phyloP scores from a whole-genome alignment of 2,888 invertebrate species.

The Sussaba pulchella region DNA sequence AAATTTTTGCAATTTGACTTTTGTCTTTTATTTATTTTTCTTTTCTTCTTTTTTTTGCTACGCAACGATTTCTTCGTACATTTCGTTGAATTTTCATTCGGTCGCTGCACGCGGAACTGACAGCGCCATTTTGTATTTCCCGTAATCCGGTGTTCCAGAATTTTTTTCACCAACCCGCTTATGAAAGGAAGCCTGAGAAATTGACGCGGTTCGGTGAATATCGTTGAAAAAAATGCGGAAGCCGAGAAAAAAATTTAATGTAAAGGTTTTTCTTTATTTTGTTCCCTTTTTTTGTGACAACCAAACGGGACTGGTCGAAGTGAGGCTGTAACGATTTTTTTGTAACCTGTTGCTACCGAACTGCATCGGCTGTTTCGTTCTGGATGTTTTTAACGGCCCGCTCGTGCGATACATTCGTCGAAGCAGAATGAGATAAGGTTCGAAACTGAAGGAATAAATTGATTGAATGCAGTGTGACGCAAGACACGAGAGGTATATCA shows the following conservation, averaged over 20 bases:
- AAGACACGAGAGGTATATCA: constrained; percentile 48
- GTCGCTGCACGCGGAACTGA: too few relatives aligned
- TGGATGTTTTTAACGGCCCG: neutral
- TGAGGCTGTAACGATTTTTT: neutral
- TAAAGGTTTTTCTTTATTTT: neutral
- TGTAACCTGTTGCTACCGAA: neutral
- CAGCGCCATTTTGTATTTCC: too few relatives aligned
- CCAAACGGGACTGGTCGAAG: neutral
- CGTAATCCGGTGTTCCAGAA: too few relatives aligned
- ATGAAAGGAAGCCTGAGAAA: too few relatives aligned
- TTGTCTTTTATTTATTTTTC: neutral
- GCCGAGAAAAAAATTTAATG: neutral
- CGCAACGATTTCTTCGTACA: neutral
- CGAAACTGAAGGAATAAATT: constrained; percentile 20
- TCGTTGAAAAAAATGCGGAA: too few relatives aligned
- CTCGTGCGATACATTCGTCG: neutral
- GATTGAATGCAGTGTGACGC: constrained; percentile 46
- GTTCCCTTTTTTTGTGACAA: neutral
- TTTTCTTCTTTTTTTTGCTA: neutral
- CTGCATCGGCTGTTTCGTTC: neutral
- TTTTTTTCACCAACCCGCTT: too few relatives aligned
- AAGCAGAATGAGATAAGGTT: constrained; percentile 15
- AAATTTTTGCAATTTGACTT: constrained; percentile 1
- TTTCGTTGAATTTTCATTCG: too few relatives aligned
- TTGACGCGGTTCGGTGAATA: too few relatives aligned